phyloP scores from a whole-genome alignment of 2,888 invertebrate genomes.

The Tricholauxania praeusta region DNA sequence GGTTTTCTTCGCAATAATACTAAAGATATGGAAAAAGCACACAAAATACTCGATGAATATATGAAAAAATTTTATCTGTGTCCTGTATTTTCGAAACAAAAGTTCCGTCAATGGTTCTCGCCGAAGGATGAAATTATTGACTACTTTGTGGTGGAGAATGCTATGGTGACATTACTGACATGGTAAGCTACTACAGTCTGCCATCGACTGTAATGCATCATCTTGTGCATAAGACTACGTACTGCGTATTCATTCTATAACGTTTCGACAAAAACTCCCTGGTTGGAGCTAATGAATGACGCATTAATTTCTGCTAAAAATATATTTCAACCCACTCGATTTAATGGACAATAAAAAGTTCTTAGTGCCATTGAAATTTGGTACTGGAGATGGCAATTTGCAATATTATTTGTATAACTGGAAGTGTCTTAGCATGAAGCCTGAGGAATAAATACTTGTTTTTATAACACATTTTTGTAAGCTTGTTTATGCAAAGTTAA shows the following conservation, averaged over 20 bases:
- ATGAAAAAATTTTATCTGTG: too few species aligned
- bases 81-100: constrained; percentile 91
- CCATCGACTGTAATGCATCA: too few species aligned
- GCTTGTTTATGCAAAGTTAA: too few species aligned
- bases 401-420: constrained; percentile 99
- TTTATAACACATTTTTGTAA: constrained; percentile 8
- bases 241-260: too few species aligned
- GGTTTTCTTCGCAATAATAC: too few species aligned
- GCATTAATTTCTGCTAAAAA: constrained; percentile 96
- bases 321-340: constrained; percentile 96
- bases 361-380: constrained; percentile 95
- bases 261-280: constrained; percentile 85
- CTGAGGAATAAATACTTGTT: constrained; percentile 70
- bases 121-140: constrained; percentile 94
- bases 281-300: constrained; percentile 95
- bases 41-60: too few species aligned
- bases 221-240: too few species aligned
- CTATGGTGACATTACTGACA: constrained; percentile 84
- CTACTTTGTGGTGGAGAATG: constrained; percentile 89
- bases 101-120: constrained; percentile 97
- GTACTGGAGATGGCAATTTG: constrained; percentile 99
- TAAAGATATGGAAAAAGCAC: too few species aligned
- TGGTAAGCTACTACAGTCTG: constrained; percentile 97
- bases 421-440: constrained; percentile 95
- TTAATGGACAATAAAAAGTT: constrained; percentile 99